Percentiles rank a stretch among this genome's conserved stretches.
Evolutionary conservation across 2,797 vertebrate genomes (phyloP).

Genomic region (Huso huso): DNA sequence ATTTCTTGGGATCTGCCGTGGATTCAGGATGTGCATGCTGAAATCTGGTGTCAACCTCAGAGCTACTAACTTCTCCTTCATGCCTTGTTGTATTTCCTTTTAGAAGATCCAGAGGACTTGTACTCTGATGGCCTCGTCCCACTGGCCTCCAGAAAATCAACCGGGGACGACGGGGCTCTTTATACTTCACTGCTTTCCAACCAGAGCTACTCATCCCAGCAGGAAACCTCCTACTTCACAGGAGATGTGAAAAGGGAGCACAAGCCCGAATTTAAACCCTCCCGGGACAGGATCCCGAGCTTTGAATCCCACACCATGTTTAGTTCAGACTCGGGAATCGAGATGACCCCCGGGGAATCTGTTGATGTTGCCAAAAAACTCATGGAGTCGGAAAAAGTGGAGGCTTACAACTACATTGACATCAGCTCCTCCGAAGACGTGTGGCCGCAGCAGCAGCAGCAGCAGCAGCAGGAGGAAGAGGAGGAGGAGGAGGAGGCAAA

Average conservation of each 20-base stretch:
- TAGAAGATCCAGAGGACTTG: background rate
- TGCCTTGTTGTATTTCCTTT: no score
- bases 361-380: constrained; percentile 72
- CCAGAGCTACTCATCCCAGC: constrained; percentile 53
- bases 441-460: constrained; percentile 43
- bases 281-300: constrained; percentile 61
- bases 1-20: background rate
- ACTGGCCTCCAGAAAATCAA: constrained; percentile 49
- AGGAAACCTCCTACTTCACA: constrained; percentile 71
- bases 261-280: constrained; percentile 42
- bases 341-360: constrained; percentile 71
- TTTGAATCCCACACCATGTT: constrained; percentile 67
- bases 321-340: constrained; percentile 75
- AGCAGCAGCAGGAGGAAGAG: constrained; percentile 28
- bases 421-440: constrained; percentile 76
- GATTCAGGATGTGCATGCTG: background rate
- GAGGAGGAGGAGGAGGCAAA: constrained; percentile 3
- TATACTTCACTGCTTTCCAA: constrained; percentile 87
- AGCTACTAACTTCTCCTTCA: no score
- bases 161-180: constrained; percentile 66
- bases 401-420: constrained; percentile 93
- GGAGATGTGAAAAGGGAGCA: constrained; percentile 61
- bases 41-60: constrained; percentile 1
- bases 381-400: constrained; percentile 72
- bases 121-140: background rate